These are phyloP conservation scores for Lepidocyrtinus sp. DNA, from an alignment of 2,888 invertebrate genomes.

Conservation along the genomic window DNA sequence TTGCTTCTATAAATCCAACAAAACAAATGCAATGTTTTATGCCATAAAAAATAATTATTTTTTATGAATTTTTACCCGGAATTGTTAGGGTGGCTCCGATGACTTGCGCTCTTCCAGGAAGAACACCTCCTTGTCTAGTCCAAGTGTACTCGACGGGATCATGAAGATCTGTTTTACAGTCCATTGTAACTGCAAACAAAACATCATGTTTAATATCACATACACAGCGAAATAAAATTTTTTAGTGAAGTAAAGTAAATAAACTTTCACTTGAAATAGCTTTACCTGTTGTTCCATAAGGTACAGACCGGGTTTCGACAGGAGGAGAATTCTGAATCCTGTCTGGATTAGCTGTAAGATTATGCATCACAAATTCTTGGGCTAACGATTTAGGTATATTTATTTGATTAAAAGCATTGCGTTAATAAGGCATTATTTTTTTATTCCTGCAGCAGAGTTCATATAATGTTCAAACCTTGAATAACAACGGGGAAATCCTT, in stretches of 20 bases:
- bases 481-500: constrained; percentile 77
- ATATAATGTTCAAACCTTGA: constrained; percentile 74
- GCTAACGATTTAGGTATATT: too few relatives aligned
- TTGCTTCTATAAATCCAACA: constrained; percentile 41
- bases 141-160: constrained; percentile 81
- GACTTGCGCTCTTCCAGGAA: constrained; percentile 77
- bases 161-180: constrained; percentile 81
- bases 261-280: neutral
- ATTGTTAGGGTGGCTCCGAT: constrained; percentile 77
- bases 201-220: neutral
- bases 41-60: too few relatives aligned
- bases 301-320: constrained; percentile 77
- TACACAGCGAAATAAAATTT: too few relatives aligned
- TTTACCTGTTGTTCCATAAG: constrained; percentile 75
- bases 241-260: too few relatives aligned
- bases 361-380: too few relatives aligned
- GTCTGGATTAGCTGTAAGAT: constrained; percentile 64
- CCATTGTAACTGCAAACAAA: constrained; percentile 78
- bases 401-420: too few relatives aligned
- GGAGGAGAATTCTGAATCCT: constrained; percentile 70
- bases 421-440: too few relatives aligned
- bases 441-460: neutral
- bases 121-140: constrained; percentile 82
- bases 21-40: constrained; percentile 72
- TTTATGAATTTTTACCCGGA: constrained; percentile 73